phyloP scores from a whole-genome alignment of 2,113 vertebrate species.

The Myanophis thanlyinensis region DNA sequence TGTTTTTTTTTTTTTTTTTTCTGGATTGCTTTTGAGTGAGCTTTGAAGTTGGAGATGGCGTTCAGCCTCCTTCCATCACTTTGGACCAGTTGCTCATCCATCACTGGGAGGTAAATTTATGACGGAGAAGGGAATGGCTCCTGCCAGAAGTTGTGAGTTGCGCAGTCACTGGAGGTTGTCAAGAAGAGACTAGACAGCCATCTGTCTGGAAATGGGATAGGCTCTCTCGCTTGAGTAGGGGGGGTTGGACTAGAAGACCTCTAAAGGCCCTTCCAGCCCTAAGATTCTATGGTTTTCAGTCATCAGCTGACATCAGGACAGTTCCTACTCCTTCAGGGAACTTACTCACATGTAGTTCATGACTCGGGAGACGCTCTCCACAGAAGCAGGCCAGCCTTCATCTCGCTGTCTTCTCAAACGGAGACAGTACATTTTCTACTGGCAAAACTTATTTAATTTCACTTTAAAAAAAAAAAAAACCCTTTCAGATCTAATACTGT shows the following conservation, averaged over 20 bases:
- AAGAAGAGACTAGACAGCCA: too few relatives aligned
- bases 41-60: neutral
- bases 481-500: neutral
- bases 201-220: too few relatives aligned
- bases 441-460: neutral
- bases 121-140: neutral
- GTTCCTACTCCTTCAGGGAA: neutral
- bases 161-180: too few relatives aligned
- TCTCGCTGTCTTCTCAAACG: neutral
- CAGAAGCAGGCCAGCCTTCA: neutral
- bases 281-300: too few relatives aligned
- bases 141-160: too few relatives aligned
- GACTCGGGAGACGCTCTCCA: neutral
- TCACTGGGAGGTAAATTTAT: neutral
- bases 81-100: neutral
- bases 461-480: neutral
- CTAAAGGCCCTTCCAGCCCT: too few relatives aligned
- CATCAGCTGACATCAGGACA: too few relatives aligned
- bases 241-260: too few relatives aligned
- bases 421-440: neutral
- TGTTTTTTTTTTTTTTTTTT: neutral
- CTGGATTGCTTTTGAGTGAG: neutral
- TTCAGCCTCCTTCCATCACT: neutral
- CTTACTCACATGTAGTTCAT: neutral
- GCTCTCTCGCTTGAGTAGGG: too few relatives aligned